A percentile compares a stretch with the other conserved stretches of the same genome.
These are phyloP conservation scores for Emesis furor DNA, from an alignment of 2,888 invertebrate species.

Conservation along the genomic window DNA sequence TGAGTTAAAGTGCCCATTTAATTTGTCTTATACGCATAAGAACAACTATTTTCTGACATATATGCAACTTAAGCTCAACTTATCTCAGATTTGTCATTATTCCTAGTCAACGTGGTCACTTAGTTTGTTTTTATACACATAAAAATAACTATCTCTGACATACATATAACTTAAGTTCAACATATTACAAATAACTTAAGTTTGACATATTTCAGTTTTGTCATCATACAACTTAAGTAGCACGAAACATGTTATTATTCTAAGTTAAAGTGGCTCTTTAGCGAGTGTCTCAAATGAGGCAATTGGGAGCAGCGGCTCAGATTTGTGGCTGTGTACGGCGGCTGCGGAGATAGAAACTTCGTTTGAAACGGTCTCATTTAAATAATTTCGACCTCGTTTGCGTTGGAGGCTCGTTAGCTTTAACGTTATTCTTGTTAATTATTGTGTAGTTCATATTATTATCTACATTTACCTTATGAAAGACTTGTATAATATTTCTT, in stretches of 20 bases:
- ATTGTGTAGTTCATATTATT: slow-evolving; percentile 3
- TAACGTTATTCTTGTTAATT: slow-evolving; percentile 25
- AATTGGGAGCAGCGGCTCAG: slow-evolving; percentile 8
- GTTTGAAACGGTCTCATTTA: slow-evolving; percentile 16
- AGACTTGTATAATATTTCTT: no score
- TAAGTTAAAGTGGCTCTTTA: slow-evolving; percentile 24
- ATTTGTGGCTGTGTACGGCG: slow-evolving; percentile 2
- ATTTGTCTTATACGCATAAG: no score
- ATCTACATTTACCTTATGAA: not conserved
- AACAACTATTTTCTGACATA: no score
- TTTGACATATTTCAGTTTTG: not conserved
- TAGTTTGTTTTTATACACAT: no score
- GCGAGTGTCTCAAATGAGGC: slow-evolving; percentile 35
- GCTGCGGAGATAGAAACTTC: slow-evolving; percentile 16
- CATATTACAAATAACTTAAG: not conserved
- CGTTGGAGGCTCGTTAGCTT: slow-evolving; percentile 13
- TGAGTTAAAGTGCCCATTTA: no score
- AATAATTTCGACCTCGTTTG: slow-evolving; percentile 22
- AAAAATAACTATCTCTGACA: not conserved
- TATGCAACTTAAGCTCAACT: no score
- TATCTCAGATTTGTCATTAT: no score
- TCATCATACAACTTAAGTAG: not conserved
- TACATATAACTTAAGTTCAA: not conserved
- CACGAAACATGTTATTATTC: slow-evolving; percentile 8
- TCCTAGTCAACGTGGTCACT: no score